phyloP scores from a whole-genome alignment of 2,888 invertebrate species.

The Pristionchus entomophagus region DNA sequence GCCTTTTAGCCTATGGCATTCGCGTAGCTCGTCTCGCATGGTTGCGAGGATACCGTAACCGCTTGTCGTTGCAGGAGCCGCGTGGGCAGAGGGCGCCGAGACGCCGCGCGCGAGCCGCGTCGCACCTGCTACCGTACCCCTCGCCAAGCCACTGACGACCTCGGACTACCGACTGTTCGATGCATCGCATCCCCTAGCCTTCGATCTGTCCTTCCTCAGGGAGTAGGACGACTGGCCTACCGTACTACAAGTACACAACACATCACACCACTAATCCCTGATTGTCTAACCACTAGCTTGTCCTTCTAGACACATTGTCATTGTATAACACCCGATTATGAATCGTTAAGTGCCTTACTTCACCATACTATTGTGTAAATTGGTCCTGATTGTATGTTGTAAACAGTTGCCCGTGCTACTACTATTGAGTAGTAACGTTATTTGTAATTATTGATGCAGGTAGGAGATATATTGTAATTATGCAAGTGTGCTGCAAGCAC shows the following conservation, averaged over 20 bases:
- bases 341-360: not conserved
- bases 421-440: conserved; percentile 1
- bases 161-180: conserved; percentile 44
- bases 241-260: conserved; percentile 9
- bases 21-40: too few species aligned
- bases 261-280: not conserved
- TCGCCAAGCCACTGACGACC: not conserved
- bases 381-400: conserved; percentile 40
- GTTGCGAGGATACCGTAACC: not conserved
- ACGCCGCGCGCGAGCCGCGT: not conserved
- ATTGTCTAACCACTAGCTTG: conserved; percentile 5
- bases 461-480: conserved; percentile 34
- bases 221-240: conserved; percentile 24
- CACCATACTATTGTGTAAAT: conserved; percentile 20
- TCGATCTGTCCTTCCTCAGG: conserved; percentile 42
- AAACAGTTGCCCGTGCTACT: conserved; percentile 20
- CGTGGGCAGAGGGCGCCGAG: not conserved
- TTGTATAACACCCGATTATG: conserved; percentile 21
- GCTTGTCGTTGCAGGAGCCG: not conserved
- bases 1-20: not conserved
- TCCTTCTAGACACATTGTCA: not conserved
- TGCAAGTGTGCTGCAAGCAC: conserved; percentile 22
- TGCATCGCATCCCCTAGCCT: not conserved
- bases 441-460: conserved; percentile 35
- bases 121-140: not conserved